Conservation (phyloP, 2,797 vertebrate species). For the Xenops minutus region DNA sequence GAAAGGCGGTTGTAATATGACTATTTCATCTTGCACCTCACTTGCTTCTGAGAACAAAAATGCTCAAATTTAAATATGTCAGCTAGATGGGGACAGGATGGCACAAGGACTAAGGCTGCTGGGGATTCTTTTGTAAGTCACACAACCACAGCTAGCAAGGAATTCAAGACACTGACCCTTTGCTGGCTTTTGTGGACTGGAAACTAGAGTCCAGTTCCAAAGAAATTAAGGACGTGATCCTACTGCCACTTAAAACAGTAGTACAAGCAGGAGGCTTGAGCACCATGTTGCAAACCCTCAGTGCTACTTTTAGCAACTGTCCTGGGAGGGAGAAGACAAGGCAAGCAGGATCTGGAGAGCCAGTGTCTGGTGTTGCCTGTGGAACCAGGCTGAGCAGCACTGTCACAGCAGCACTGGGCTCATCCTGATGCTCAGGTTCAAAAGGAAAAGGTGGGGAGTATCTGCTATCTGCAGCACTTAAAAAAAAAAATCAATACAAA, state of each 20-base stretch:
- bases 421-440: background rate
- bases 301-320: background rate
- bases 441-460: background rate
- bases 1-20: conserved; percentile 21
- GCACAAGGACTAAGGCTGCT: background rate
- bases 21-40: conserved; percentile 33
- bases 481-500: background rate
- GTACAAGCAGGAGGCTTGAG: background rate
- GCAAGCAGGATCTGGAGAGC: background rate
- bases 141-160: background rate
- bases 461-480: background rate
- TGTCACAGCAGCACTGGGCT: background rate
- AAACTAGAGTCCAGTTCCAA: background rate
- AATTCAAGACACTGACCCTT: background rate
- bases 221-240: background rate
- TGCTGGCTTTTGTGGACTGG: background rate
- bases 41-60: conserved; percentile 17
- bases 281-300: background rate
- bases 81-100: background rate
- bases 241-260: background rate
- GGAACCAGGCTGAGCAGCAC: background rate
- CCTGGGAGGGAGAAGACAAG: fast-evolving
- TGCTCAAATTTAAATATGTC: background rate
- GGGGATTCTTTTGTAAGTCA: background rate
- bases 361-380: background rate